Conservation (phyloP, 2,888 invertebrate genomes). For the Limnephilus auricula region DNA sequence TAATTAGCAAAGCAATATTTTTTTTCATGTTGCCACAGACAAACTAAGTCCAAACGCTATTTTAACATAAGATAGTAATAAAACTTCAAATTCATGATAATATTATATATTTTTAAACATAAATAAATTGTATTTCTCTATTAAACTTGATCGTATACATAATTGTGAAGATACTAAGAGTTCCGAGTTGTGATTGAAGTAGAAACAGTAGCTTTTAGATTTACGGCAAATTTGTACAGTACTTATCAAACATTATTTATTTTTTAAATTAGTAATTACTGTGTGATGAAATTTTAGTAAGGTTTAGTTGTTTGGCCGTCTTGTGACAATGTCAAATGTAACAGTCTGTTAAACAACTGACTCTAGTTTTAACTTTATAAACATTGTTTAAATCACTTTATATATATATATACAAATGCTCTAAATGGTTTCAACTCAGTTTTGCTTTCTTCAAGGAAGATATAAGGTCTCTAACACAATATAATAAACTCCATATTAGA, state of each 20-base stretch:
- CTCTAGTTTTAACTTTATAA: not conserved
- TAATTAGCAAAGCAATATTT: conserved; percentile 32
- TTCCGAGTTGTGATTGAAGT: conserved; percentile 35
- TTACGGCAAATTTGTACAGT: not conserved
- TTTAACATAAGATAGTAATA: conserved; percentile 26
- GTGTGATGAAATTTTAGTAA: not conserved
- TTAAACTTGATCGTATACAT: not conserved
- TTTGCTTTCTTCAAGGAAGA: not conserved
- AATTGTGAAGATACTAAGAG: not conserved
- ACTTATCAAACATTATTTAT: not conserved
- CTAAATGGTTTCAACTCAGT: not conserved
- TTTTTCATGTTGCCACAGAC: conserved; percentile 39
- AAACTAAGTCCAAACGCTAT: conserved; percentile 27
- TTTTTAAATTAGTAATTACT: not conserved
- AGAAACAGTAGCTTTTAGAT: not conserved
- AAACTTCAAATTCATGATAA: conserved; percentile 12
- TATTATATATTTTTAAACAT: conserved; percentile 42
- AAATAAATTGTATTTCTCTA: conserved; percentile 36
- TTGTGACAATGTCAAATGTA: not conserved
- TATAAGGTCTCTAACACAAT: too few relatives aligned
- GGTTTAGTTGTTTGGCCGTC: not conserved
- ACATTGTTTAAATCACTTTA: not conserved
- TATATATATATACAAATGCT: not conserved
- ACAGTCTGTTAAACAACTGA: not conserved
- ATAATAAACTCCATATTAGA: too few relatives aligned